These are phyloP conservation scores for Meiosimyza decipiens DNA, from an alignment of 2,888 invertebrate species.

Conservation along the genomic window DNA sequence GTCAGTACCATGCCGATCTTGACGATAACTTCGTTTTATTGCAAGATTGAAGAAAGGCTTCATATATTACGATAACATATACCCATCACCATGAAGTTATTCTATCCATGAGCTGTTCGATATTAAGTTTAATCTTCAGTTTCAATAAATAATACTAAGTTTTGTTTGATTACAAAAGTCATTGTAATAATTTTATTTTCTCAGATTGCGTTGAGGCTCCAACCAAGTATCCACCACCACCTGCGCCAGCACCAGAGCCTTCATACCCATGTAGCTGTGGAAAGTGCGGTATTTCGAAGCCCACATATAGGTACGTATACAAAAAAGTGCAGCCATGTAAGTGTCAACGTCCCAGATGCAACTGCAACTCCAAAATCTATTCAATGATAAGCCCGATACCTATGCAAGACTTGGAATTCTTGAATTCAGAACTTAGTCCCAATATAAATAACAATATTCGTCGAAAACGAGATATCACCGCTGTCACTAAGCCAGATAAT, in stretches of 20 bases:
- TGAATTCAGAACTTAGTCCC: neutral
- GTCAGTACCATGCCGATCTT: too few species aligned
- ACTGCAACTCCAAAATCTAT: conserved; percentile 28
- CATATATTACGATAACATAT: too few species aligned
- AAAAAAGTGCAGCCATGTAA: conserved; percentile 39
- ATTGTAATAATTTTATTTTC: neutral
- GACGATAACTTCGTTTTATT: too few species aligned
- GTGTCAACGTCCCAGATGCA: conserved; percentile 37
- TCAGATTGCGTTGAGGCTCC: neutral
- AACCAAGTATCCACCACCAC: too few species aligned
- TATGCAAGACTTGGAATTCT: neutral
- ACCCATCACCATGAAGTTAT: too few species aligned
- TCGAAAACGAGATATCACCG: conserved; percentile 4
- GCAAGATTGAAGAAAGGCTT: too few species aligned
- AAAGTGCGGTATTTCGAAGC: conserved; percentile 45
- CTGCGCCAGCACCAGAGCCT: conserved; percentile 16
- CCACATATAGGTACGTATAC: conserved; percentile 58
- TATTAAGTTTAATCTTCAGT: too few species aligned
- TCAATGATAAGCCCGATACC: neutral
- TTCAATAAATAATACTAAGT: too few species aligned
- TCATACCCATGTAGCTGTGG: conserved; percentile 50
- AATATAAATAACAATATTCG: neutral
- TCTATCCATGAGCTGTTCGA: too few species aligned
- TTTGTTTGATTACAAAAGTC: too few species aligned
- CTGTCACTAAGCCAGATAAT: neutral